Conservation (phyloP, 2,797 vertebrate genomes). For the Lepus townsendii region DNA sequence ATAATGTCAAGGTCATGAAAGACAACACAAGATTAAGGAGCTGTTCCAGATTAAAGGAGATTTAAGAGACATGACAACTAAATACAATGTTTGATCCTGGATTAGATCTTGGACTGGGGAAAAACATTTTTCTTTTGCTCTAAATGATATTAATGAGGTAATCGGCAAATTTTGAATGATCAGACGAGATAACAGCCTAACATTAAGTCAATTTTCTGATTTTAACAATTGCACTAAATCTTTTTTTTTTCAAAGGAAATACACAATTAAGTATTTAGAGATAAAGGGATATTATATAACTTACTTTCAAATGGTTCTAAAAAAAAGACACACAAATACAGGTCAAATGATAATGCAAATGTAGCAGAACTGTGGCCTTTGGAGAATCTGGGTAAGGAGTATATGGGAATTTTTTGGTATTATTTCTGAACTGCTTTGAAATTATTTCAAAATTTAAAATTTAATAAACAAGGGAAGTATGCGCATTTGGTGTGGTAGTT, state of each 20-base stretch:
- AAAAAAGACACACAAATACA: constrained; percentile 1
- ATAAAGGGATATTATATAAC: neutral
- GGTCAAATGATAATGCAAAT: constrained; percentile 31
- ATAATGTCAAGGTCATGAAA: constrained; percentile 65
- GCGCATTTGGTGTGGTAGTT: too few species aligned
- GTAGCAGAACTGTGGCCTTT: constrained; percentile 36
- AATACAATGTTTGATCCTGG: constrained; percentile 66
- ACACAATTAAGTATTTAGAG: constrained; percentile 11
- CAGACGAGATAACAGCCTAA: constrained; percentile 24
- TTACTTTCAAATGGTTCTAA: constrained; percentile 33
- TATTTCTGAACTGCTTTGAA: constrained; percentile 44
- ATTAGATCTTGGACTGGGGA: constrained; percentile 5
- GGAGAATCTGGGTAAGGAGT: neutral
- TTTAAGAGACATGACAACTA: constrained; percentile 68
- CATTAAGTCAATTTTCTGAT: constrained; percentile 37
- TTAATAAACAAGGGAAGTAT: neutral
- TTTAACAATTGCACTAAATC: constrained; percentile 3
- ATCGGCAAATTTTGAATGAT: constrained; percentile 52
- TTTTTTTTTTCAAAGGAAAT: constrained; percentile 4
- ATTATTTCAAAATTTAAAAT: constrained; percentile 64
- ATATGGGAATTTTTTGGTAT: neutral
- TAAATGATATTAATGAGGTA: constrained; percentile 37
- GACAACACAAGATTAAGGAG: constrained; percentile 55
- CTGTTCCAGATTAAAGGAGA: constrained; percentile 64
- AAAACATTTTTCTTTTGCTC: constrained; percentile 58